These are phyloP conservation scores for Mnemiopsis leidyi DNA, from an alignment of 37 sponge, comb jelly and placozoan species.

Conservation along the genomic window DNA sequence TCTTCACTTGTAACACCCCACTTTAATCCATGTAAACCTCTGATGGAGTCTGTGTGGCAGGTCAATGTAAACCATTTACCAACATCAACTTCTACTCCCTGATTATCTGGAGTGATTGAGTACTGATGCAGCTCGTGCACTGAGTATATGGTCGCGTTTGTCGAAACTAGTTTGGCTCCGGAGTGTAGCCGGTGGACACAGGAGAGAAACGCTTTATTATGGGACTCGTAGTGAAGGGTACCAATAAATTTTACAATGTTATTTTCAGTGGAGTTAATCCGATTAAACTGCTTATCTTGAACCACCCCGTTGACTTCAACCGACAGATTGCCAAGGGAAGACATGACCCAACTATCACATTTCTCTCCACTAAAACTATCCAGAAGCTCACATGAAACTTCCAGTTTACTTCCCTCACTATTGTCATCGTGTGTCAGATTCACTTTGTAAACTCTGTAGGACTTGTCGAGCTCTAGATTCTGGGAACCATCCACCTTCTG, in stretches of 20 bases:
- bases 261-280: background rate
- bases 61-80: background rate
- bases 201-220: background rate
- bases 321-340: background rate
- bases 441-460: background rate
- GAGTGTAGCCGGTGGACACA: background rate
- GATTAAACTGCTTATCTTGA: background rate
- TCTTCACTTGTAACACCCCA: background rate
- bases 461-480: background rate
- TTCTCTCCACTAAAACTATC: background rate
- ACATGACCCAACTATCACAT: background rate
- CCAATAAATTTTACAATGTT: background rate
- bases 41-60: background rate
- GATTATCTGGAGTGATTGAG: background rate
- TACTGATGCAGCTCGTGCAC: background rate
- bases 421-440: background rate
- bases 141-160: background rate
- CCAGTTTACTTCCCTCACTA: background rate
- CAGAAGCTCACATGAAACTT: background rate
- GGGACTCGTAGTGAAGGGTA: background rate
- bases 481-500: too few species aligned
- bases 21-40: background rate
- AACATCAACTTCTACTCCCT: background rate
- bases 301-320: background rate
- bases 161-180: background rate